A percentile compares a stretch with the other conserved stretches of the same genome.
phyloP scores from a whole-genome alignment of 1,140 invertebrate genomes.

The Proctacanthus coquilletti region DNA sequence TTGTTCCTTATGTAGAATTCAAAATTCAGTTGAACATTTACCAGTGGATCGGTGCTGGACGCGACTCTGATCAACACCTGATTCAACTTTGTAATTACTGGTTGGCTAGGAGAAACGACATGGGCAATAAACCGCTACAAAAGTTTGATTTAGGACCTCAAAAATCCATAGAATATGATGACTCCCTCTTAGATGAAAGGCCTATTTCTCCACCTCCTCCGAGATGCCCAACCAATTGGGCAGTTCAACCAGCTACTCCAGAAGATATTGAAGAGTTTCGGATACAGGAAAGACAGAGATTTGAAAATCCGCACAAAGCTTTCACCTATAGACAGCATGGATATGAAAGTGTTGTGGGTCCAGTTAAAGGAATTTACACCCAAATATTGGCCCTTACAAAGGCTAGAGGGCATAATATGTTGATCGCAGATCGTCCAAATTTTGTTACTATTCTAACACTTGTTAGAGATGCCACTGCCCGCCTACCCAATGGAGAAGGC shows the following conservation, averaged over 20 bases:
- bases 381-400: slow-evolving; percentile 34
- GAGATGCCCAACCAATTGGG: slow-evolving; percentile 56
- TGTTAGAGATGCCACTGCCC: slow-evolving; percentile 80
- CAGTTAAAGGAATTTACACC: slow-evolving; percentile 73
- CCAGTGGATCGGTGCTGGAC: slow-evolving; percentile 90
- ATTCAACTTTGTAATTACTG: slow-evolving; percentile 57
- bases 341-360: slow-evolving; percentile 76
- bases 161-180: slow-evolving; percentile 14
- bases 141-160: slow-evolving; percentile 13
- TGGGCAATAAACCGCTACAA: slow-evolving; percentile 13
- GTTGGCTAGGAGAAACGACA: slow-evolving; percentile 43
- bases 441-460: slow-evolving; percentile 83
- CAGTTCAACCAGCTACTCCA: slow-evolving; percentile 57
- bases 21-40: slow-evolving; percentile 57
- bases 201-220: slow-evolving; percentile 38
- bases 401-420: slow-evolving; percentile 65
- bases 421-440: slow-evolving; percentile 70
- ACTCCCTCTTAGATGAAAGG: slow-evolving; percentile 23
- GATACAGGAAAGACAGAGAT: slow-evolving; percentile 49
- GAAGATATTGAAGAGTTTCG: slow-evolving; percentile 67
- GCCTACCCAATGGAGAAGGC: slow-evolving; percentile 87
- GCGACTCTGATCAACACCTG: slow-evolving; percentile 73
- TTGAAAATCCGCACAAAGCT: slow-evolving; percentile 69
- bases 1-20: slow-evolving; percentile 86
- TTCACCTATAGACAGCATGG: slow-evolving; percentile 75